A percentile compares a stretch with the other conserved stretches of the same genome.
These are phyloP conservation scores for Pachyrhynchus sulphureomaculatus DNA, from an alignment of 1,140 invertebrate species.

Conservation along the genomic window DNA sequence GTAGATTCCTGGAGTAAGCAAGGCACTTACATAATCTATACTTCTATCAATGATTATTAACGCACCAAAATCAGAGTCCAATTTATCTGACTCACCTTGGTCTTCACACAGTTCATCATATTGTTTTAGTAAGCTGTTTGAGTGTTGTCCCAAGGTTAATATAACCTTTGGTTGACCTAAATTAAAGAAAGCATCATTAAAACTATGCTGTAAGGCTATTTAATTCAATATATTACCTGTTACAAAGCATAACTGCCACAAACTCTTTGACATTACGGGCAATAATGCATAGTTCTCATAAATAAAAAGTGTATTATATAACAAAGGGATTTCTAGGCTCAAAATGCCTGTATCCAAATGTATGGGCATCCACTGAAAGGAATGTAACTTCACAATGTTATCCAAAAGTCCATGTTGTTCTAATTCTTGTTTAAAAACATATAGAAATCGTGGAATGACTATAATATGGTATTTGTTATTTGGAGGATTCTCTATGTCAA, in stretches of 20 bases:
- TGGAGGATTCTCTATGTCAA: slow-evolving; percentile 45
- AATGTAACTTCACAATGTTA: slow-evolving; percentile 66
- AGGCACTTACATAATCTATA: slow-evolving; percentile 80
- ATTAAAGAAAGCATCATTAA: background rate
- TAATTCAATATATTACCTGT: slow-evolving; percentile 57
- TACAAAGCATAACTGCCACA: slow-evolving; percentile 78
- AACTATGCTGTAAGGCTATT: too few species aligned
- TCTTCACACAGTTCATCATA: slow-evolving; percentile 55
- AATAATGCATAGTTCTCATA: slow-evolving; percentile 73
- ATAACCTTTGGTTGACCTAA: slow-evolving; percentile 71
- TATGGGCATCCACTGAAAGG: slow-evolving; percentile 83
- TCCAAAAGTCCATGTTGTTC: slow-evolving; percentile 79
- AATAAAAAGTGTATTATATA: slow-evolving; percentile 76
- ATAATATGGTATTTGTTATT: slow-evolving; percentile 59
- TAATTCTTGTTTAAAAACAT: slow-evolving; percentile 69
- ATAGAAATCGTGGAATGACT: slow-evolving; percentile 62
- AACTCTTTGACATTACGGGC: slow-evolving; percentile 69
- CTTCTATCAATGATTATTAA: slow-evolving; percentile 76
- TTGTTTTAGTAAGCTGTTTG: slow-evolving; percentile 66
- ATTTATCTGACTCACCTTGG: slow-evolving; percentile 50
- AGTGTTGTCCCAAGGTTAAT: slow-evolving; percentile 73
- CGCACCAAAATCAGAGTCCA: slow-evolving; percentile 59
- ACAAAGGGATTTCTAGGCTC: slow-evolving; percentile 80
- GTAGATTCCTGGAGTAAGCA: slow-evolving; percentile 92
- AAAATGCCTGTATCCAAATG: slow-evolving; percentile 82